These are phyloP conservation scores for Indri indri DNA, from an alignment of 2,113 vertebrate genomes.

Conservation along the genomic window DNA sequence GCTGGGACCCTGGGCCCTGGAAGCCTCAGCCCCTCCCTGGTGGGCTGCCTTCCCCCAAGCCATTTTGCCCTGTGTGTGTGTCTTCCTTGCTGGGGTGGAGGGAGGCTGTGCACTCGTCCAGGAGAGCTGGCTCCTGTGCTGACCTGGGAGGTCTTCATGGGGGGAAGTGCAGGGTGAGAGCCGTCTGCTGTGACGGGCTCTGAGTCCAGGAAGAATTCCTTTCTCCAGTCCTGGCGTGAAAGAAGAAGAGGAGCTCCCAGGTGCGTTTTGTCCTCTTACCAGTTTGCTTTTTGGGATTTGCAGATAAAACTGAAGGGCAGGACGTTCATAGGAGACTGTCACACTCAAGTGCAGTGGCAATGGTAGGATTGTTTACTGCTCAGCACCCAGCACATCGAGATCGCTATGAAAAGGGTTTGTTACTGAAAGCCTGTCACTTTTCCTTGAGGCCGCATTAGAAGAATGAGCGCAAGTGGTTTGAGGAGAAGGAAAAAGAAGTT, in stretches of 20 bases:
- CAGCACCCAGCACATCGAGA: not conserved
- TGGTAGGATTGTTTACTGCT: not conserved
- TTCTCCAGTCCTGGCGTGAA: not conserved
- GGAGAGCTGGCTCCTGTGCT: not conserved
- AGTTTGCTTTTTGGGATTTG: not conserved
- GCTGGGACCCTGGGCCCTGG: not conserved
- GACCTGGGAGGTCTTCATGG: not conserved
- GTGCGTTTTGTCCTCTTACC: not conserved
- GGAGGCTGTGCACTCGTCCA: not conserved
- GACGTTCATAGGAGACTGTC: too few relatives aligned
- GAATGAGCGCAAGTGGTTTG: too few relatives aligned
- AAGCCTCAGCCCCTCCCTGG: rapidly evolving
- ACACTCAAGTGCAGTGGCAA: too few relatives aligned
- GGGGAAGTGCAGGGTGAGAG: not conserved
- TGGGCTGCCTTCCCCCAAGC: not conserved
- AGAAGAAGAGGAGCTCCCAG: not conserved
- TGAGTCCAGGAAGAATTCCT: not conserved
- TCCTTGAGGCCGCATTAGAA: too few relatives aligned
- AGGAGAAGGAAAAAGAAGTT: too few relatives aligned
- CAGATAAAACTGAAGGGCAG: not conserved
- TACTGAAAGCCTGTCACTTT: too few relatives aligned
- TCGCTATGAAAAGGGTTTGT: not conserved
- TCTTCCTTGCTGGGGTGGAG: too few relatives aligned
- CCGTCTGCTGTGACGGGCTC: not conserved
- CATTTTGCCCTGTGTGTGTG: rapidly evolving